Base-by-base conservation (phyloP, 2,113 vertebrate species). In the Labeo rohita region DNA sequence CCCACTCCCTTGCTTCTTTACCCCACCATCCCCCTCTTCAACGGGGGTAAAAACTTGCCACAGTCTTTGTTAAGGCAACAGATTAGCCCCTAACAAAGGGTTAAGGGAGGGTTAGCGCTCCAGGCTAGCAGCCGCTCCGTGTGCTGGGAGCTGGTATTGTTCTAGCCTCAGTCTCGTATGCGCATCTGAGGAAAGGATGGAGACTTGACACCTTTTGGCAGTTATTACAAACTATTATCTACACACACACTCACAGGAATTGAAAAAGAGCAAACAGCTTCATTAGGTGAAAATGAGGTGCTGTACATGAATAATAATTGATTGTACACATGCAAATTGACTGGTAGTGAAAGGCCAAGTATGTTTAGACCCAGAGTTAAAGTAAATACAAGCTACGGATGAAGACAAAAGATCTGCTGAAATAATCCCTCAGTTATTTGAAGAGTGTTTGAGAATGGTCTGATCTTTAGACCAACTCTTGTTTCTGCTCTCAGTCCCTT, bases 51-150 rank as follows among this genome's bases (percentile, higher is more conserved):
- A 68, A 65, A 83, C 66, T 66, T 61, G 77, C 72, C 63, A 50
- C 12, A 23, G 84, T 59, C 84, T 85, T 88, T 85, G 79, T 74
- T 70, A 50, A 81, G 49, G 63, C 84, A 59, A 85, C 79, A 88
- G 80, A 84, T 73, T 59, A 72, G n/a, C 63, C 56, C 18, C 28
- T 59, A 83, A 88, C 87, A 85, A 83, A 61, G 63, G 78, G 79
- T 80, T 85, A 50, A 85, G 74, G 74, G 73, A 83, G 50, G 83
- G 80, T 66, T 72, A 63, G 72, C 39, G 43, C 78, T 45, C 16
- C 59, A 75, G 68, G 87, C 84, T 77, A 85, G 45, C 68, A 52
- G 56, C 50, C 47, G 70, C 47, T 81, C 68, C 43, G 43, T 72
- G 61, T 85, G 70, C 11, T 72, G 36, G 23, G 50, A 63, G 21